phyloP scores from a whole-genome alignment of 2,113 vertebrate genomes.

The Nothobranchius furzeri region DNA sequence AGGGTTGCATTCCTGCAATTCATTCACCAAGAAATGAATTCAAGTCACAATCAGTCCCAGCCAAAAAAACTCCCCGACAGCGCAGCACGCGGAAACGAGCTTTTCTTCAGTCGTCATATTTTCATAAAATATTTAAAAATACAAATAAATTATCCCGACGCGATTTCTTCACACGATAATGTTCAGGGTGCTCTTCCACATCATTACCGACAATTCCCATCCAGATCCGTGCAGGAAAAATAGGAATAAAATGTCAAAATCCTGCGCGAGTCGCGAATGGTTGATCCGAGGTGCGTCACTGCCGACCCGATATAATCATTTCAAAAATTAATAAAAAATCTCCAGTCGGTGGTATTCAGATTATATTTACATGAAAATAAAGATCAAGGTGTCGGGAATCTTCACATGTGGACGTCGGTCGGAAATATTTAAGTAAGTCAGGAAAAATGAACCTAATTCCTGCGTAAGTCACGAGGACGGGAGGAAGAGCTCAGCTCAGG shows the following conservation, averaged over 20 bases:
- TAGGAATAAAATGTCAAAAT: conserved; percentile 71
- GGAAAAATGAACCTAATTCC: conserved; percentile 73
- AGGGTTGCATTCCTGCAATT: conserved; percentile 80
- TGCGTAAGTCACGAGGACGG: conserved; percentile 55
- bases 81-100: conserved; percentile 70
- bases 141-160: conserved; percentile 77
- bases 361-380: conserved; percentile 84
- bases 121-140: conserved; percentile 99
- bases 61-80: conserved; percentile 74
- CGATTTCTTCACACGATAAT: conserved; percentile 69
- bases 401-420: conserved; percentile 13
- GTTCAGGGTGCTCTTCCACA: conserved; percentile 68
- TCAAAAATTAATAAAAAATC: conserved; percentile 92
- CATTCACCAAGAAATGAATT: conserved; percentile 86
- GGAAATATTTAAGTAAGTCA: conserved; percentile 26
- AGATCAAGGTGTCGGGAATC: conserved; percentile 62
- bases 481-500: conserved; percentile 65
- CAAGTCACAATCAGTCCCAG: conserved; percentile 83
- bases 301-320: conserved; percentile 60
- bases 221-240: conserved; percentile 36
- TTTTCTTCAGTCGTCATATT: conserved; percentile 92
- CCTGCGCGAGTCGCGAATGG: conserved; percentile 42
- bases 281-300: conserved; percentile 65
- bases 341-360: conserved; percentile 46
- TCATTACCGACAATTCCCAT: conserved; percentile 88